Base-by-base conservation (phyloP, 2,113 vertebrate genomes). In the Rhinopomastus cyanomelas region DNA sequence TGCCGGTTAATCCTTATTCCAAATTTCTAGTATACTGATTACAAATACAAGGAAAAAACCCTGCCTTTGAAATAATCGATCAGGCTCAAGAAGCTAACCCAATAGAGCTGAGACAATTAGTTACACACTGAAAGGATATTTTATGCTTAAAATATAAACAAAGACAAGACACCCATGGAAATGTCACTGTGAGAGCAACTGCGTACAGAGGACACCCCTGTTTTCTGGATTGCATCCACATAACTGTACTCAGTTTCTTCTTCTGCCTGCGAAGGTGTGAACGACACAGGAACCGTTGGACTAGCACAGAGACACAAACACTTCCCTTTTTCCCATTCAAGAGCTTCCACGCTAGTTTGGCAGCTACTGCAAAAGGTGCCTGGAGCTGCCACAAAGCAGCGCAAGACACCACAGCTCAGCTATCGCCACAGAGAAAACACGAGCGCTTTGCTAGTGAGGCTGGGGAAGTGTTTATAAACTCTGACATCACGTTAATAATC, bases 181-280 rank as follows among this genome's bases (percentile, higher is more conserved):
- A 83, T n/a, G 16, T 30, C 32, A 85, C 36, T 81, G 59, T 32
- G 44, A 84, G 48, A 81, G 61, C 90, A 96, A 83, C 92, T 96
- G 91, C 94, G 92, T 86, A 95, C 91, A 96, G 84, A 96, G 95
- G 95, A 97, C 91, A 96, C 55, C 51, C 29, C 88, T 89, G 21
- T 60, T 89, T 85, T 48, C 60, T 65, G 55, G 61, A 61, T 36
- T 2, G 8, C 48, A 48, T 56, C 67, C 1, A 3, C 4, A 67
- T 75, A 75, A 51, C 7, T 8, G 12, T 52, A 72, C 30, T 87
- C 56, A 51, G 52, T 32, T 88, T 49, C 15, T 78, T 27, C n/a
- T 77, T 51, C 36, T 57, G 37, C 17, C 75, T 69, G 55, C 30
- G 26, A 68, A 91, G 21, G 61, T 67, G 16, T 44, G 37, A 90